Percentiles rank a stretch among this genome's conserved stretches.
Evolutionary conservation across 2,113 vertebrate species (phyloP).

Genomic region (Phodopus roborovskii): DNA sequence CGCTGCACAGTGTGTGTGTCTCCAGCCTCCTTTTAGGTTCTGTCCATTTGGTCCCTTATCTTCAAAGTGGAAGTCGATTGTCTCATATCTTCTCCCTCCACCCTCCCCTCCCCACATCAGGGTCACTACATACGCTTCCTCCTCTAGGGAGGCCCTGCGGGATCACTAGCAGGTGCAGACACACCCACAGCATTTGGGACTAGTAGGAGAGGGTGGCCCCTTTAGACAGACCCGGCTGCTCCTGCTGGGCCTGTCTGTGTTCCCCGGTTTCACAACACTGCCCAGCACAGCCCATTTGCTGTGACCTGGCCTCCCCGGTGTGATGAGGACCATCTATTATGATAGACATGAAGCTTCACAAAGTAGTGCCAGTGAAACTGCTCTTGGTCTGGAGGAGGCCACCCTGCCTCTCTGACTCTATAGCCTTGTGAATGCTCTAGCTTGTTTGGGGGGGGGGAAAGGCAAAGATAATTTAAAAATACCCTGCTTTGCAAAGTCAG

Average conservation of each 20-base stretch:
- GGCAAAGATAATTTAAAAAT: neutral
- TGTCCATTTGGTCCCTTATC: neutral
- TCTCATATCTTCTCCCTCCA: neutral
- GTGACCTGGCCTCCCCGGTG: accelerated
- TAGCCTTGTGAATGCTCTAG: neutral
- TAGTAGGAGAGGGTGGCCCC: neutral
- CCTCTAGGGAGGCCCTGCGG: accelerated
- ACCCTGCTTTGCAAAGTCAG: neutral
- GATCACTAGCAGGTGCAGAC: neutral
- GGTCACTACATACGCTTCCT: neutral
- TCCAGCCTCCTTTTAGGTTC: neutral
- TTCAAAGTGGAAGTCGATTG: neutral
- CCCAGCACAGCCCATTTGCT: neutral
- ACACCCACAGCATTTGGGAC: neutral
- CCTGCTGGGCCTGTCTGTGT: neutral
- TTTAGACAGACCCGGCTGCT: neutral
- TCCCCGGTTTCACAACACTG: neutral
- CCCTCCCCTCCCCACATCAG: neutral
- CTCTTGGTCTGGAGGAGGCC: neutral
- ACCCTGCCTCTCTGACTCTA: neutral
- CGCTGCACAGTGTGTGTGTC: neutral
- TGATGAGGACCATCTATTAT: neutral
- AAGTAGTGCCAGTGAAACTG: neutral
- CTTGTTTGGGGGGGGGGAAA: slow-evolving; percentile 4
- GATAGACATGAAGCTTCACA: neutral